Percentiles rank a stretch among this genome's conserved stretches.
Evolutionary conservation across 2,888 invertebrate species (phyloP).

Genomic region (Lochmaea crataegi): DNA sequence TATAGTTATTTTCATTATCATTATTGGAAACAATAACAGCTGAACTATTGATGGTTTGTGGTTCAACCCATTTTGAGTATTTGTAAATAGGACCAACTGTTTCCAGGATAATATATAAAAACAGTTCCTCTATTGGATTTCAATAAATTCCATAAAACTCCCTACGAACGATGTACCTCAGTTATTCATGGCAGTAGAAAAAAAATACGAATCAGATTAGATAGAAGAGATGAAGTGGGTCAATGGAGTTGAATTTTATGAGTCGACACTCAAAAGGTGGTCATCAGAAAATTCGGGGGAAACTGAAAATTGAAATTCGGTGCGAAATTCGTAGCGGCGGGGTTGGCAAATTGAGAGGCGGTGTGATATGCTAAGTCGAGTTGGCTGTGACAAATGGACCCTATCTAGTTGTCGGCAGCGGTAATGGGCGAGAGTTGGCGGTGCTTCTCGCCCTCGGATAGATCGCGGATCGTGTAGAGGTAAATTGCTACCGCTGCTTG

Average conservation of each 20-base stretch:
- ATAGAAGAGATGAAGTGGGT: conserved; percentile 41
- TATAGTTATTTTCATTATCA: too few species aligned
- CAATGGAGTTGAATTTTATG: conserved; percentile 49
- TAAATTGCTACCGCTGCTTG: conserved; percentile 48
- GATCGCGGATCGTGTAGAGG: conserved; percentile 66
- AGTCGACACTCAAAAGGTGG: conserved; percentile 49
- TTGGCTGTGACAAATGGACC: conserved; percentile 54
- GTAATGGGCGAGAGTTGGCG: conserved; percentile 10
- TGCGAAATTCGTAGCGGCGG: conserved; percentile 45
- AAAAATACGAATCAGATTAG: neutral
- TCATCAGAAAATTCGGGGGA: conserved; percentile 39
- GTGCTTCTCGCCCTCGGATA: conserved; percentile 54
- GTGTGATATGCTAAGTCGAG: conserved; percentile 52
- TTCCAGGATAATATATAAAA: neutral
- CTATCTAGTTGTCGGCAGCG: conserved; percentile 38
- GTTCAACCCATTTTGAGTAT: neutral
- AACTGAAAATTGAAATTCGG: conserved; percentile 57
- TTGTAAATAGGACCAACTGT: neutral
- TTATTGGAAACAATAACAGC: too few species aligned
- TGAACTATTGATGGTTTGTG: neutral
- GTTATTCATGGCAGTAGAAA: conserved; percentile 10
- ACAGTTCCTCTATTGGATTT: conserved; percentile 5
- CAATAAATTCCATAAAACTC: conserved; percentile 9
- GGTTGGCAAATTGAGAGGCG: conserved; percentile 65
- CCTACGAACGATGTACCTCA: neutral